Base-by-base conservation (phyloP, 2,888 invertebrate species). In the Drosophila suboccidentalis region DNA sequence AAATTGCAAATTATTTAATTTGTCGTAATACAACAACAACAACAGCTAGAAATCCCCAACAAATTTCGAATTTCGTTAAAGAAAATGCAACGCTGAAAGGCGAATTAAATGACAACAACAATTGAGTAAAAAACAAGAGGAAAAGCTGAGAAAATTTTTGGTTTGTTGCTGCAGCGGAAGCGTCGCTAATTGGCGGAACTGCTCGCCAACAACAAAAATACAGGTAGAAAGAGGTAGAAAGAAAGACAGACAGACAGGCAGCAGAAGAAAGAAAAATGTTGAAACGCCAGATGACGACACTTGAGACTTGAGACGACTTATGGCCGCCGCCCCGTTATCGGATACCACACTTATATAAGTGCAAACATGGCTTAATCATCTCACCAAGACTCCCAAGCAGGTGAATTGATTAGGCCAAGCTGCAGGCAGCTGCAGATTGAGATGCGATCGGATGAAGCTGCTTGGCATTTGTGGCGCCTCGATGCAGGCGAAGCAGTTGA, bases 321-420 rank as follows among this genome's bases (percentile, higher is more conserved):
- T 75, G 70, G 87, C 87, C 74, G 63, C 75, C 78, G 74, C 87
- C 86, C 78, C 80, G 58, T 58, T 58, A 58, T 58, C 64, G 84
- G 75, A 76, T 77, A 79, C 79, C 70, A 60, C 89, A 87, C 86
- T 85, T 89, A 81, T 63, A 82, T 85, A 85, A 85, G 79, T 77
- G 72, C 72, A 87, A 89, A 89, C 90, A 87, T 89, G 85, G 88
- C 90, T 85, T 89, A 89, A 89, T 89, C 75, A 78, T 78, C 72
- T 58, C 81, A 83, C 39, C 60, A 68, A 58, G 73, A 55, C 66
- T 58, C 80, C 66, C 67, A 68, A 69, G 53, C 64, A 44, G 73
- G 54, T 72, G 74, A 89, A 85, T 85, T 85, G 89, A 85, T 85
- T 85, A 87, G 74, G 61, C 81, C 75, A 70, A 38, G 19, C 26